Evolutionary conservation across 2,797 vertebrate species (phyloP).

Genomic region (Silurus lanzhouensis): DNA sequence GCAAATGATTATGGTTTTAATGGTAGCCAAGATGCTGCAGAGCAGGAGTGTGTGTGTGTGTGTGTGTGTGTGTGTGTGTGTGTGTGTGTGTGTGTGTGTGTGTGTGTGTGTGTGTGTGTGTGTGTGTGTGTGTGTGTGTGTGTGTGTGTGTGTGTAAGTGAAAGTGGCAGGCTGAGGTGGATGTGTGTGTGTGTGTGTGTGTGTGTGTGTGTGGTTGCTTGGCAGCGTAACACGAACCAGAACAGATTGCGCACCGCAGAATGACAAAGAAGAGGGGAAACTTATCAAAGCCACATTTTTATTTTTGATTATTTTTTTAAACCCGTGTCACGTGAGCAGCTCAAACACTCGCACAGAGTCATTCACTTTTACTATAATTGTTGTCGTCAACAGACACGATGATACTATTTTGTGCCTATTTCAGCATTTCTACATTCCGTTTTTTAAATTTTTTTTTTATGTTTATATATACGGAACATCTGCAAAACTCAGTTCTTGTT

Average conservation of each 20-base stretch:
- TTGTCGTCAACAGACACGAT: background rate
- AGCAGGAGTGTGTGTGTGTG: constrained; percentile 26
- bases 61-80: constrained; percentile 4
- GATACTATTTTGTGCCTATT: background rate
- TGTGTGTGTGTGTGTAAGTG: background rate
- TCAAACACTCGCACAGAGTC: background rate
- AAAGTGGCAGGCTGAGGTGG: background rate
- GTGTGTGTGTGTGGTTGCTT: constrained; percentile 26
- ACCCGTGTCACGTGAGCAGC: background rate
- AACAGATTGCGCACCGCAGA: constrained; percentile 45
- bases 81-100: constrained; percentile 13
- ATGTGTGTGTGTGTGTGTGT: constrained; percentile 5
- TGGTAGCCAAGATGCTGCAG: constrained; percentile 16
- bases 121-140: constrained; percentile 22
- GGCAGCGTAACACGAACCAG: constrained; percentile 42
- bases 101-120: background rate
- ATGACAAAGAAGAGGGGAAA: constrained; percentile 33
- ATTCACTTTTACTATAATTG: background rate
- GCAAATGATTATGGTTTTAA: constrained; percentile 45
- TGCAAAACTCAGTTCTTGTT: background rate
- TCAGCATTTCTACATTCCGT: no score
- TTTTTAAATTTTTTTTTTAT: background rate
- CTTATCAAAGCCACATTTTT: constrained; percentile 6
- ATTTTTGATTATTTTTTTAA: background rate
- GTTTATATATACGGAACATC: background rate